Evolutionary conservation across 2,113 vertebrate species (phyloP), one percentile per base, ranked within the genome.

Genomic region (Actenoides hombroni): DNA sequence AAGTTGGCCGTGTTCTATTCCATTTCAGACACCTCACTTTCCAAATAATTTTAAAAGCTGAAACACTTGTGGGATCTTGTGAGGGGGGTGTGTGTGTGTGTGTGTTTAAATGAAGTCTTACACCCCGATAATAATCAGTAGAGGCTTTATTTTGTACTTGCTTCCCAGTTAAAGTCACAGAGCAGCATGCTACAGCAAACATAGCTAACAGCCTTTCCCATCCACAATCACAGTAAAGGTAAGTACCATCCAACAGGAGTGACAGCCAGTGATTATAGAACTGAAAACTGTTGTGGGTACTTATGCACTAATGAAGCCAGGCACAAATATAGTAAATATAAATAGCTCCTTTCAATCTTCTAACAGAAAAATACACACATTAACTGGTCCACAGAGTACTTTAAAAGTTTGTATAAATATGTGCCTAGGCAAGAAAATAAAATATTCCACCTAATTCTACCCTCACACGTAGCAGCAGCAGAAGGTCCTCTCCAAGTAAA

Each of bases 311-410:
- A 80, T 46, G 15, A 83, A 84, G 31, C 35, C 83, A 69, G 73
- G 64, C 64, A 94, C 65, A 87, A 85, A 90, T 20, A 53, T 1
- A 82, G 69, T 24, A 74, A 35, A 42, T 8, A 16, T 49, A 79
- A 92, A 95, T 29, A 71, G n/a, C 61, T 74, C 76, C 77, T 95
- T 83, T 94, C 81, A 82, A 16, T 70, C 63, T 87, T 86, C 57
- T 56, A 91, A 92, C 64, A 37, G 39, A 24, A 95, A 94, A 83
- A 93, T 19, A 59, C n/a, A 91, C 74, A 87, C 75, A 85, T 85
- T 70, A 56, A 35, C 90, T 76, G 59, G 42, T 68, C 87, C 71
- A 56, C 64, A 81, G 90, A 93, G 74, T 31, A 77, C 42, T 92
- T 88, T 39, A 86, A 59, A 80, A 95, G 70, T 92, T 83, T 76